These are phyloP conservation scores for Paralichthys olivaceus DNA, from an alignment of 2,113 vertebrate genomes.

Conservation along the genomic window DNA sequence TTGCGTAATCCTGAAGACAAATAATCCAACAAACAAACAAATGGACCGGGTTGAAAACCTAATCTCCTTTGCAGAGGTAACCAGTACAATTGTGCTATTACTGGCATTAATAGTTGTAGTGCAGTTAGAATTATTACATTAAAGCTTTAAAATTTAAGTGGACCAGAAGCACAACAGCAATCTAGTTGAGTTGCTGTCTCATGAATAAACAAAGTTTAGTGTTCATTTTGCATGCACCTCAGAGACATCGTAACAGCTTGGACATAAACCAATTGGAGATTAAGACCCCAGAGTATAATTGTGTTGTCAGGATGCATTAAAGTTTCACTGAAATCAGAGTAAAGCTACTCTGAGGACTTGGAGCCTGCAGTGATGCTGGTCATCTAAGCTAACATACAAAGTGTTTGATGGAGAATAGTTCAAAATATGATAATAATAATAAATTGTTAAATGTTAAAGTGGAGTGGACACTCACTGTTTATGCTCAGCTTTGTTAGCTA, in stretches of 20 bases:
- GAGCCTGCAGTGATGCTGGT: not conserved
- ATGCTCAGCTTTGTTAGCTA: too few relatives aligned
- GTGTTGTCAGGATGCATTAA: constrained; percentile 34
- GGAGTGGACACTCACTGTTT: not conserved
- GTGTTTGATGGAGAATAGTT: not conserved
- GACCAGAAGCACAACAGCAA: too few relatives aligned
- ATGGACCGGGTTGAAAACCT: not conserved
- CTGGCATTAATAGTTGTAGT: not conserved
- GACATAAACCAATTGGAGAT: constrained; percentile 13
- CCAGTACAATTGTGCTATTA: not conserved
- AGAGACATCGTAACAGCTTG: constrained; percentile 4
- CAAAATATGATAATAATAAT: not conserved
- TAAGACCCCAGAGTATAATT: constrained; percentile 4
- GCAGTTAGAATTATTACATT: too few relatives aligned
- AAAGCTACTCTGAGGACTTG: constrained; percentile 15
- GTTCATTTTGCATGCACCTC: constrained; percentile 15
- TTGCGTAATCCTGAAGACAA: too few relatives aligned
- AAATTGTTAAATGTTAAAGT: not conserved
- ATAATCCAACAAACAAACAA: too few relatives aligned
- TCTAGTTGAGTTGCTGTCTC: not conserved
- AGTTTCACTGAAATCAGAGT: not conserved
- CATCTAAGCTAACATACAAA: not conserved
- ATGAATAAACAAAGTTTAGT: not conserved
- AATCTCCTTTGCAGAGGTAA: not conserved
- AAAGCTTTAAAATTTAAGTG: too few relatives aligned